Evolutionary conservation across 2,113 vertebrate species (phyloP).

Genomic region (Cettia cetti): DNA sequence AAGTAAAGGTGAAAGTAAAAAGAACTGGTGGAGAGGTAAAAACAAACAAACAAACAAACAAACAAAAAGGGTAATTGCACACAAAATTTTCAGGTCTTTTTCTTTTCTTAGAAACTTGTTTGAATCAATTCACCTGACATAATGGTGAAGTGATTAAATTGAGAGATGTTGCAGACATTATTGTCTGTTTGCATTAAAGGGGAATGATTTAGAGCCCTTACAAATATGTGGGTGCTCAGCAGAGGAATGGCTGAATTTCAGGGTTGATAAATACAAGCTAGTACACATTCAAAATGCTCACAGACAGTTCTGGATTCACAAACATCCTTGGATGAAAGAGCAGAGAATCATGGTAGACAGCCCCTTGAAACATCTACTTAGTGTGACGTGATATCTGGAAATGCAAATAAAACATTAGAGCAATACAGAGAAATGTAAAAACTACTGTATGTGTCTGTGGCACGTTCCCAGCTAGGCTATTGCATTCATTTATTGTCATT

Average conservation of each 20-base stretch:
- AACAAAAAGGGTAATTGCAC: background rate
- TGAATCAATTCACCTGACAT: background rate
- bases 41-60: too few relatives aligned
- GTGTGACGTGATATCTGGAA: background rate
- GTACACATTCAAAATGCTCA: background rate
- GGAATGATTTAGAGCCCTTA: background rate
- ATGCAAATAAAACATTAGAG: background rate
- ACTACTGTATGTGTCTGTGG: background rate
- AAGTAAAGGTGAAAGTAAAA: background rate
- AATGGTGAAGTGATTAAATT: background rate
- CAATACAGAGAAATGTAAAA: background rate
- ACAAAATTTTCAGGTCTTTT: background rate
- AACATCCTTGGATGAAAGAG: background rate
- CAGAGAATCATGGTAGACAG: background rate
- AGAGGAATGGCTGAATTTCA: constrained; percentile 10
- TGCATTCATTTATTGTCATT: background rate
- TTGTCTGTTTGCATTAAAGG: background rate
- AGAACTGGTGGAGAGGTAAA: background rate
- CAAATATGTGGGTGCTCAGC: background rate
- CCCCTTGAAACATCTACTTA: background rate
- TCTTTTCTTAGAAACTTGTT: background rate
- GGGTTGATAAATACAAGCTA: background rate
- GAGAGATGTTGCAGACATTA: background rate
- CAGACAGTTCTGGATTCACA: background rate
- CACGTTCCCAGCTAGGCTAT: background rate